Evolutionary conservation across 2,113 vertebrate species (phyloP).

Genomic region (Craseonycteris thonglongyai): DNA sequence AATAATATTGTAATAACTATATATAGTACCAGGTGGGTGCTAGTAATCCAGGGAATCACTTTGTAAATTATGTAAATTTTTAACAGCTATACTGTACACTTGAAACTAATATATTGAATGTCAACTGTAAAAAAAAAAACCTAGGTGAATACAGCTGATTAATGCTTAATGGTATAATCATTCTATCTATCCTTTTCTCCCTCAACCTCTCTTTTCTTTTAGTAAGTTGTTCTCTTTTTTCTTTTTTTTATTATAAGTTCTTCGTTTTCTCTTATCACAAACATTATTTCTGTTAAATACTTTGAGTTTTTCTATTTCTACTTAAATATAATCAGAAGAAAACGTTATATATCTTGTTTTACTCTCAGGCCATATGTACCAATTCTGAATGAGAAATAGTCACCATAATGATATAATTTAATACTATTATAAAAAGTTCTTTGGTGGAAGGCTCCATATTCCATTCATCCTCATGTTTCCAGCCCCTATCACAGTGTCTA

Average conservation of each 20-base stretch:
- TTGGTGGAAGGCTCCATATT: not conserved
- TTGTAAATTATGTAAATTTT: too few relatives aligned
- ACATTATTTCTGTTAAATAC: slow-evolving; percentile 47
- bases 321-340: slow-evolving; percentile 24
- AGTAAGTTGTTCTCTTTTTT: too few relatives aligned
- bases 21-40: too few relatives aligned
- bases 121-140: too few relatives aligned
- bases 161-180: not conserved
- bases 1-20: too few relatives aligned
- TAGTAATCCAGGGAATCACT: too few relatives aligned
- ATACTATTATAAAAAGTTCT: slow-evolving; percentile 12
- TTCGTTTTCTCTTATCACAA: slow-evolving; percentile 44
- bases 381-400: not conserved
- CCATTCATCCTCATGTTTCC: not conserved
- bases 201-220: slow-evolving; percentile 25
- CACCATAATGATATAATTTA: slow-evolving; percentile 16
- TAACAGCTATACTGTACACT: too few relatives aligned
- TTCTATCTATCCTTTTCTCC: not conserved
- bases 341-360: not conserved
- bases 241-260: too few relatives aligned
- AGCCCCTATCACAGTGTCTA: not conserved
- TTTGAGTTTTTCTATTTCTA: slow-evolving; percentile 34
- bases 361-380: not conserved
- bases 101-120: too few relatives aligned
- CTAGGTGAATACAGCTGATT: not conserved